Conservation (phyloP, 2,113 vertebrate species). For the Austrofundulus limnaeus region DNA sequence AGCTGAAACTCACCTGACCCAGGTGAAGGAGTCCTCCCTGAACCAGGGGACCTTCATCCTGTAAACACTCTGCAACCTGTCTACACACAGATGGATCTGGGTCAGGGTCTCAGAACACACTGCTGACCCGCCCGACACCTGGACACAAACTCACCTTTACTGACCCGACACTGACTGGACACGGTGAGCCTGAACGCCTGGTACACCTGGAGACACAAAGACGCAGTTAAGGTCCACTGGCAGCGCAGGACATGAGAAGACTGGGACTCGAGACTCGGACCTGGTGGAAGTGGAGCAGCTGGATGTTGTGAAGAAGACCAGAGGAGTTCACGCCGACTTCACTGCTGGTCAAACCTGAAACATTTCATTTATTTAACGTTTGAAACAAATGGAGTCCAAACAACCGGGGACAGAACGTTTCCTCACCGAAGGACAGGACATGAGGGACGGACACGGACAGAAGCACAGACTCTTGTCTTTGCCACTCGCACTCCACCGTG, state of each 20-base stretch:
- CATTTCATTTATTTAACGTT: too few relatives aligned
- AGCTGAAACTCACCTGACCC: constrained; percentile 77
- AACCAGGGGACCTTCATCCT: constrained; percentile 91
- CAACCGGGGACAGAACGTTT: too few relatives aligned
- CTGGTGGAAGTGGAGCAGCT: constrained; percentile 89
- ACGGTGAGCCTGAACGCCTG: constrained; percentile 91
- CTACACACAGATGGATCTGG: constrained; percentile 60
- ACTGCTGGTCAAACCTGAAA: constrained; percentile 85
- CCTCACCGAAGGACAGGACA: constrained; percentile 90
- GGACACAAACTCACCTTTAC: constrained; percentile 80
- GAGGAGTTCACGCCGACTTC: constrained; percentile 84
- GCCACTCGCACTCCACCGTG: constrained; percentile 92
- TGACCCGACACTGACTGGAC: constrained; percentile 83
- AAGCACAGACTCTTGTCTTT: constrained; percentile 81
- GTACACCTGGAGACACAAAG: constrained; percentile 83
- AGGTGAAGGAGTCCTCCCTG: constrained; percentile 87
- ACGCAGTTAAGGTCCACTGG: background rate
- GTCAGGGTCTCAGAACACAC: background rate
- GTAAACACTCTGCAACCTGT: constrained; percentile 85
- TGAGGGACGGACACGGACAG: constrained; percentile 84
- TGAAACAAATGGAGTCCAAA: too few relatives aligned
- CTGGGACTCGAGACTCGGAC: constrained; percentile 60
- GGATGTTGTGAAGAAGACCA: constrained; percentile 85
- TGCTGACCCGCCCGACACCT: rapidly evolving
- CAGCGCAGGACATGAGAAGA: constrained; percentile 14